Conservation (phyloP, 2,888 invertebrate species). For the Pandemis heparana region DNA sequence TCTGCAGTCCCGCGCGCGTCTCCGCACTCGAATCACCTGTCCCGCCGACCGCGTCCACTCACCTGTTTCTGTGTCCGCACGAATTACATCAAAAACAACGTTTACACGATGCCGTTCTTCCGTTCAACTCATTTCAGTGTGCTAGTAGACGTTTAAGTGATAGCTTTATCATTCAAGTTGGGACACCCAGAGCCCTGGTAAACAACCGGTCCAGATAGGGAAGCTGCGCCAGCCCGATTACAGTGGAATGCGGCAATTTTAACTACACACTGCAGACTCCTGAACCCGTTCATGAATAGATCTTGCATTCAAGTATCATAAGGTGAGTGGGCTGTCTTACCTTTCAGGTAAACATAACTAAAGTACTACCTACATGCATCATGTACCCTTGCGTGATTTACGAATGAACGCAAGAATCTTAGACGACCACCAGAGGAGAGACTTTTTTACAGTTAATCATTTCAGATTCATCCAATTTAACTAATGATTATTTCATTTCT, state of each 20-base stretch:
- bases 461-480: not conserved
- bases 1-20: constrained; percentile 75
- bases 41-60: constrained; percentile 48
- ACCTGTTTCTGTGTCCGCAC: constrained; percentile 61
- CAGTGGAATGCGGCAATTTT: constrained; percentile 85
- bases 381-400: not conserved
- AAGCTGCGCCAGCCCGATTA: constrained; percentile 80
- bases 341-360: not conserved
- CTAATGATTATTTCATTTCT: not conserved
- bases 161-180: constrained; percentile 58
- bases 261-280: constrained; percentile 80
- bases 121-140: constrained; percentile 61
- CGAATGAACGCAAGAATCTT: not conserved
- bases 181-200: constrained; percentile 56
- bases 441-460: not conserved
- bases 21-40: constrained; percentile 62
- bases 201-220: constrained; percentile 80
- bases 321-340: constrained; percentile 61
- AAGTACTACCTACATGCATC: not conserved
- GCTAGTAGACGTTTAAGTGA: constrained; percentile 77
- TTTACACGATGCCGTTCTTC: constrained; percentile 65
- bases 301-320: constrained; percentile 67
- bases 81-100: constrained; percentile 66
- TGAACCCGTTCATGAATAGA: constrained; percentile 77
- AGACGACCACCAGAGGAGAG: not conserved